Conservation (phyloP, 2,797 vertebrate species). For the Agapornis canus region DNA sequence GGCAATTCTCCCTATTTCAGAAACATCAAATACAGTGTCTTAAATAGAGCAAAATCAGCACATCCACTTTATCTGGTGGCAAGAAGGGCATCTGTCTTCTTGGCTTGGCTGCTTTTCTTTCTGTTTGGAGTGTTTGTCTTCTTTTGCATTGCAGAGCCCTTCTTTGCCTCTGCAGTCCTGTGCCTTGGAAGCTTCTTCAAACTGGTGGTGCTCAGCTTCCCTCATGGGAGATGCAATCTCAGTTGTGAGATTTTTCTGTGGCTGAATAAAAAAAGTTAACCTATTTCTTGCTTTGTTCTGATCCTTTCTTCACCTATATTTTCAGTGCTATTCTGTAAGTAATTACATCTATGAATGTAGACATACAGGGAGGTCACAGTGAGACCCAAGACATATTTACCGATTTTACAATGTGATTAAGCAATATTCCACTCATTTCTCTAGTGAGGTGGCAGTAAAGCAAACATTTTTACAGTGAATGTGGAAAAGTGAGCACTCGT, state of each 20-base stretch:
- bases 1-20: neutral
- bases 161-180: neutral
- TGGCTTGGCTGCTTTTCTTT: neutral
- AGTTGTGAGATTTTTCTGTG: neutral
- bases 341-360: neutral
- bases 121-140: neutral
- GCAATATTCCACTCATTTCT: neutral
- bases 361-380: neutral
- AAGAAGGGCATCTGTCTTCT: neutral
- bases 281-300: neutral
- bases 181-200: neutral
- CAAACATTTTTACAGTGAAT: neutral
- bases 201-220: neutral
- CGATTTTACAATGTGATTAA: neutral
- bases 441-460: neutral
- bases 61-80: neutral
- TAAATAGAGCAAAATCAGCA: neutral
- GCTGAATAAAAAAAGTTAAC: neutral
- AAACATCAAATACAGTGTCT: neutral
- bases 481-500: neutral
- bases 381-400: neutral
- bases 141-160: neutral
- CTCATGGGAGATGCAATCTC: neutral
- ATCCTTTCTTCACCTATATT: neutral
- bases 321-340: neutral